Conservation (phyloP, 2,113 vertebrate genomes). For the Dicentrarchus labrax region DNA sequence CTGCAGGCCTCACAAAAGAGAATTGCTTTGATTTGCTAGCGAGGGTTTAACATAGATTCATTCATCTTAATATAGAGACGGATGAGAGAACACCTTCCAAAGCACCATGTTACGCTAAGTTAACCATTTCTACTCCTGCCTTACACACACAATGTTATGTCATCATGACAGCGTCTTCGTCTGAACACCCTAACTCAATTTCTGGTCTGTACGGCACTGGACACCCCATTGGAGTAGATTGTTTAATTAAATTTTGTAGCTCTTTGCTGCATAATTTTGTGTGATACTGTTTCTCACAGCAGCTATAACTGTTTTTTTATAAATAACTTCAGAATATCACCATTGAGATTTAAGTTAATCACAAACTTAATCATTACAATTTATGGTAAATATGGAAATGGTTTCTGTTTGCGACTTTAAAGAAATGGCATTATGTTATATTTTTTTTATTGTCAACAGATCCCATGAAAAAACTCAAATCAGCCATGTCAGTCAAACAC, state of each 20-base stretch:
- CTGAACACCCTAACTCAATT: neutral
- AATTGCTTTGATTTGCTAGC: conserved; percentile 76
- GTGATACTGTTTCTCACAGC: no score
- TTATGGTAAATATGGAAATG: no score
- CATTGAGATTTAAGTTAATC: neutral
- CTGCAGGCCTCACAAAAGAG: conserved; percentile 57
- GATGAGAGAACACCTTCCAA: conserved; percentile 28
- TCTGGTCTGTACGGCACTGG: neutral
- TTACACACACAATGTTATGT: neutral
- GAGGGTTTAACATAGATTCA: conserved; percentile 36
- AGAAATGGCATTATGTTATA: no score
- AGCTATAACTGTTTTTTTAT: no score
- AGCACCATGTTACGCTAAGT: neutral
- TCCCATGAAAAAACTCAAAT: no score
- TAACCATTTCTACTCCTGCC: neutral
- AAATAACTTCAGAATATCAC: neutral
- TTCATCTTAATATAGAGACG: conserved; percentile 59
- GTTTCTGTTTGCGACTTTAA: no score
- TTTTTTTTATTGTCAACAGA: no score
- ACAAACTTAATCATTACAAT: neutral
- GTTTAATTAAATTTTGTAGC: neutral
- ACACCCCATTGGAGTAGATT: neutral
- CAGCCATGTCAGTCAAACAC: no score
- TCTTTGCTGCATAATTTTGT: no score
- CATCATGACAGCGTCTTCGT: neutral